Base-by-base conservation (phyloP, 2,797 vertebrate genomes). In the Malurus splendens region DNA sequence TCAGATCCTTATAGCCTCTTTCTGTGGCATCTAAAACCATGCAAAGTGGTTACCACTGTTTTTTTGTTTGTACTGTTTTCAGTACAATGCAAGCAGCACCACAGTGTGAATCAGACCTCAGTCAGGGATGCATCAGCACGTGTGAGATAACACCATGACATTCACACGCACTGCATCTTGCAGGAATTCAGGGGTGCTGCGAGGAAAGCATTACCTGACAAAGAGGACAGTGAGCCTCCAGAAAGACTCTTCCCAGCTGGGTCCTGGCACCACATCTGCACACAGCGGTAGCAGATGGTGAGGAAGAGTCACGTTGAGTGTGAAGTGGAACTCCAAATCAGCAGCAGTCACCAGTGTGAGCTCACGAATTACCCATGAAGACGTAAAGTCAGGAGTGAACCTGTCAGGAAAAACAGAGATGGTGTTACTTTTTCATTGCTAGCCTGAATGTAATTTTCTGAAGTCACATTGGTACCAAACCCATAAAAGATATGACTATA, bases 311-410 rank as follows among this genome's bases (percentile, higher is more conserved):
- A 99, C 99, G 0, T 99, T 99, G 75, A 99, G 98, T 0, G 98
- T 99, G 94, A 99, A 99, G 79, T 96, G 98, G 85, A 99, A 99
- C 39, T 98, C 97, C 23, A 98, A 95, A 61, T 98, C 98, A 1
- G 98, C 98, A 18, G 98, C 98, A 3, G 98, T 99, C 71, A 98
- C 97, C 60, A 99, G 95, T 0, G 98, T 98, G 88, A 99, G 97
- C 90, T 99, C 98, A 45, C 99, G 97, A 83, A 99, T 99, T 78
- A 99, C 98, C 99, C 99, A 99, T 0, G 99, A 99, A 17, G 99
- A 99, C 2, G 99, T 99, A 82, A 99, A 99, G 95, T 99, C 99
- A 38, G 99, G 99, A 42, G 98, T 99, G 95, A 99, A 99, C 87
- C 99, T 99, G 91, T 8, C 22, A 95, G 28, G 18, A 48, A 65